phyloP scores from a whole-genome alignment of 2,113 vertebrate genomes.

The Potamarius usumacintae region DNA sequence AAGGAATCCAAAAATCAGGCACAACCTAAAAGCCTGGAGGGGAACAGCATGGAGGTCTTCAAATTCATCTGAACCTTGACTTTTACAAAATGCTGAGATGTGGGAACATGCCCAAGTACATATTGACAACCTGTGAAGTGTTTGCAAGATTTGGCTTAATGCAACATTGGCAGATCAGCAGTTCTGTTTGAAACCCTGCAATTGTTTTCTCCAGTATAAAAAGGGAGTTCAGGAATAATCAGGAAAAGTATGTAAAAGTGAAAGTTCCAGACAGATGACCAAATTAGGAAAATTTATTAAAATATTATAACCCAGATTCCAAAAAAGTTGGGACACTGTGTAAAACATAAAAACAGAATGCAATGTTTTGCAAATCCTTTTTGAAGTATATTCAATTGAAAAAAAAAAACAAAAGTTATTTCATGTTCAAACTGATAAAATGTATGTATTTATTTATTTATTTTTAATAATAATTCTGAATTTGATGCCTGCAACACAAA shows the following conservation, averaged over 20 bases:
- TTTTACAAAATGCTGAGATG: constrained; percentile 9
- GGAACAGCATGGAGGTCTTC: constrained; percentile 5
- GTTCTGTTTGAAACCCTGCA: neutral
- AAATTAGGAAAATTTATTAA: neutral
- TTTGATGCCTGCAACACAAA: too few species aligned
- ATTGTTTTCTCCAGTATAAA: neutral
- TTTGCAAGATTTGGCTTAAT: neutral
- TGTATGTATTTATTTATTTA: too few species aligned
- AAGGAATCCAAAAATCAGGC: constrained; percentile 48
- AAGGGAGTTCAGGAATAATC: neutral
- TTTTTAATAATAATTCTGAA: too few species aligned
- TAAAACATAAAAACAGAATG: too few species aligned
- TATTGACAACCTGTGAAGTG: neutral
- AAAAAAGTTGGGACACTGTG: too few species aligned
- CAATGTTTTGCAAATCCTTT: too few species aligned
- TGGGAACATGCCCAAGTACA: neutral
- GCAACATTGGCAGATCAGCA: constrained; percentile 16
- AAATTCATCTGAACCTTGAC: constrained; percentile 28
- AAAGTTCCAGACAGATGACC: neutral
- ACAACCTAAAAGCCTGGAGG: constrained; percentile 8
- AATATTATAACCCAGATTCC: neutral
- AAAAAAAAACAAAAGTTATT: too few species aligned
- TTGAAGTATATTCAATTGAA: too few species aligned
- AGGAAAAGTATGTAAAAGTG: neutral
- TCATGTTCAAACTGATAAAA: too few species aligned